Base-by-base conservation (phyloP, 2,888 invertebrate species). In the Tiphia femorata region DNA sequence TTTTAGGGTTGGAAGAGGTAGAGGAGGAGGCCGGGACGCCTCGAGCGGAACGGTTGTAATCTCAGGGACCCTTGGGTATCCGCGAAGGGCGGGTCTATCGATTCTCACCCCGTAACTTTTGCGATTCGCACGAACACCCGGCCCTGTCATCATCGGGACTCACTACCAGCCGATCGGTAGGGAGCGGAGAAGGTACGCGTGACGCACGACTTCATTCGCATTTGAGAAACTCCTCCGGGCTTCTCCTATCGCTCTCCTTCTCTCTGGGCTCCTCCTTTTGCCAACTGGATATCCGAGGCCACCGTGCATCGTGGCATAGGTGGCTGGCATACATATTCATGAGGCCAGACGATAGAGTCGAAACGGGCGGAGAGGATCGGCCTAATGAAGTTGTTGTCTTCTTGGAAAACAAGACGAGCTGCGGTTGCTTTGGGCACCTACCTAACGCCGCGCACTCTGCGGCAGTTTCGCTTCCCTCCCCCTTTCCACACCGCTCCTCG, bases 341-440 rank as follows among this genome's bases (percentile, higher is more conserved):
- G 80, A 80, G 68, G 60, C 43, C 49, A 56, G 33, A 14, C 55
- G 63, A 72, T 64, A 57, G 71, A 76, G 77, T 70, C 64, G 77
- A 76, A 76, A 76, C 75, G 64, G 76, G 76, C 67, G 73, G 72
- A 73, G 75, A 74, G 75, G 73, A 74, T 70, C 71, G 70, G 76
- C 73, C 79, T 81, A 81, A 81, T 81, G 80, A 81, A 81, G 80
- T 80, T 81, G 78, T 77, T 77, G 81, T 79, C 80, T 81, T 76
- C 79, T 74, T 75, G 75, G 77, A 72, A 78, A 78, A 77, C 78
- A 75, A 75, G 73, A 66, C 70, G 67, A 69, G 70, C 56, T 66
- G 66, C 55, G 68, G 71, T 66, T 68, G 75, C 71, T 75, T 76
- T 74, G 72, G 73, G 60, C 48, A 46, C 17, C 16, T 58, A 52